Percentiles rank a stretch among this genome's conserved stretches.
These are phyloP conservation scores for Gobius niger DNA, from an alignment of 2,113 vertebrate species.

Conservation along the genomic window DNA sequence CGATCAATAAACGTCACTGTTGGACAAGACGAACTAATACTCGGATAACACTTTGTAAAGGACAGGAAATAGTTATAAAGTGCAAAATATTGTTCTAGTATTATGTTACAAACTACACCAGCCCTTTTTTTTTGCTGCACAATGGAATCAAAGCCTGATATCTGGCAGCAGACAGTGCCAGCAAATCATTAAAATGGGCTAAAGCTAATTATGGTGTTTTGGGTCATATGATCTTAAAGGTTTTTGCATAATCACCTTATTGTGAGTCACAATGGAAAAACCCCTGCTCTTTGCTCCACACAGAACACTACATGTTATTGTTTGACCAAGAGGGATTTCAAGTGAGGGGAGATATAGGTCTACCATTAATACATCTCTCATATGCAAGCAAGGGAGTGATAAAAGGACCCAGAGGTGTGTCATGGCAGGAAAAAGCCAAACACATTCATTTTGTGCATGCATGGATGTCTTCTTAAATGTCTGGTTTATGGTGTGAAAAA, in stretches of 20 bases:
- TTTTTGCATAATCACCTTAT: slow-evolving; percentile 20
- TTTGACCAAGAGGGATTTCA: slow-evolving; percentile 15
- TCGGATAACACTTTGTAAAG: neutral
- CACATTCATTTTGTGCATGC: neutral
- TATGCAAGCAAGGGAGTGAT: neutral
- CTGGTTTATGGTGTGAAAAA: neutral
- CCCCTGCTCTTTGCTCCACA: slow-evolving; percentile 12
- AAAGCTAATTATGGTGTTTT: slow-evolving; percentile 27
- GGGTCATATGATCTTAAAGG: slow-evolving; percentile 10
- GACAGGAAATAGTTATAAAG: neutral
- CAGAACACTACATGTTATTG: slow-evolving; percentile 20
- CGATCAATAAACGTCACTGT: slow-evolving; percentile 44
- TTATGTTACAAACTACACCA: neutral
- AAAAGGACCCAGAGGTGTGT: slow-evolving; percentile 12
- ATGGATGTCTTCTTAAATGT: neutral
- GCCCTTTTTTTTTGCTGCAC: neutral
- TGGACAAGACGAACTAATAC: slow-evolving; percentile 17
- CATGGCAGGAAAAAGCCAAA: slow-evolving; percentile 4
- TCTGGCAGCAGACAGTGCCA: slow-evolving; percentile 18
- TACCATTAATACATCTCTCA: slow-evolving; percentile 10
- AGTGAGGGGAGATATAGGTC: neutral
- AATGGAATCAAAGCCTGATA: slow-evolving; percentile 13
- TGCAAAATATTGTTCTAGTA: neutral
- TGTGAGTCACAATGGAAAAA: slow-evolving; percentile 21
- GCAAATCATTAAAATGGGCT: slow-evolving; percentile 21